Conservation (phyloP, 2,797 vertebrate species). For the Amphiprion clarkii region DNA sequence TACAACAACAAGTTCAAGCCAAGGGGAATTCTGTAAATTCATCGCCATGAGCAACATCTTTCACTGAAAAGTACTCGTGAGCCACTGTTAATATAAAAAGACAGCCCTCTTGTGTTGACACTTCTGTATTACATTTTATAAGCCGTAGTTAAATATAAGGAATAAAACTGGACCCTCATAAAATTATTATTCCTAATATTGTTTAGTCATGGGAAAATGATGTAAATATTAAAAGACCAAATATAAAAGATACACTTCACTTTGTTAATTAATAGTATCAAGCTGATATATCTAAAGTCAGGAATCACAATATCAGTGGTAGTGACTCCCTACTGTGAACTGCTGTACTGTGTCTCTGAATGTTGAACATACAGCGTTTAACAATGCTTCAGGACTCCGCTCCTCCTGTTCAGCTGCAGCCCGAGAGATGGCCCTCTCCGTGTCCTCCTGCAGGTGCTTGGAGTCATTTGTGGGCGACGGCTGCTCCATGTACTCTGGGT, state of each 20-base stretch:
- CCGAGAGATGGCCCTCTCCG: conserved; percentile 91
- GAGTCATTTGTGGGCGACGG: conserved; percentile 91
- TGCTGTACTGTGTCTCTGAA: background rate
- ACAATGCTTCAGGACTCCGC: conserved; percentile 90
- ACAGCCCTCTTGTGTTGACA: background rate
- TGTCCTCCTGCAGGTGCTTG: conserved; percentile 95
- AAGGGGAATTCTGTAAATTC: background rate
- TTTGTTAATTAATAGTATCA: background rate
- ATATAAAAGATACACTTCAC: too few relatives aligned
- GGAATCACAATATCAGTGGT: background rate
- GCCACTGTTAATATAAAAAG: background rate
- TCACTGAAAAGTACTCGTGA: background rate
- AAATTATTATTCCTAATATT: background rate
- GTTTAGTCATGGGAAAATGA: too few relatives aligned
- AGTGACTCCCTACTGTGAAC: background rate
- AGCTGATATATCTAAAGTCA: background rate
- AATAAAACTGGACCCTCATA: background rate
- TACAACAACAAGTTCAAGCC: background rate
- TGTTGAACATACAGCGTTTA: conserved; percentile 89
- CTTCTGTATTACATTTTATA: background rate
- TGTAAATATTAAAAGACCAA: too few relatives aligned
- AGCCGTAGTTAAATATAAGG: background rate
- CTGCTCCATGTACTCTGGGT: conserved; percentile 97
- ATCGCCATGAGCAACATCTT: background rate
- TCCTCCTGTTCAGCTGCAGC: conserved; percentile 91